Conservation (phyloP, 2,888 invertebrate genomes). For the Parnassius mnemosyne region DNA sequence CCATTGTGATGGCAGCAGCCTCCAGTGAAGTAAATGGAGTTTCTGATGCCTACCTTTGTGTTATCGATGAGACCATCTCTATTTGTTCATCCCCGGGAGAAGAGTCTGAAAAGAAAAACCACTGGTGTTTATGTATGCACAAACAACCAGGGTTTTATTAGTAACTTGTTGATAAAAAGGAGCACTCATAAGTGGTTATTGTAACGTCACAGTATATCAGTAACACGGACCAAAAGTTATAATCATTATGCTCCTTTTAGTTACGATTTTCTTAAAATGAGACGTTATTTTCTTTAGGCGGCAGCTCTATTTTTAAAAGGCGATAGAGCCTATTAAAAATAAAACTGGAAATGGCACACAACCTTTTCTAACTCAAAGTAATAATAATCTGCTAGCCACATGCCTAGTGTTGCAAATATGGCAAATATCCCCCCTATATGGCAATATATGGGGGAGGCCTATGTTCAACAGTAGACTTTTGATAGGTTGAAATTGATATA, state of each 20-base stretch:
- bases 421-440: no score
- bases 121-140: constrained; percentile 93
- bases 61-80: constrained; percentile 61
- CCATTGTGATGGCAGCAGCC: constrained; percentile 48
- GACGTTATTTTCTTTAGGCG: no score
- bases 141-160: constrained; percentile 82
- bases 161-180: constrained; percentile 76
- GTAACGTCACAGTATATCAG: constrained; percentile 74
- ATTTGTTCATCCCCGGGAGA: constrained; percentile 68
- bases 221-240: constrained; percentile 77
- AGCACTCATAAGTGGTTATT: constrained; percentile 76
- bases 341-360: no score
- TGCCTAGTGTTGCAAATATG: no score
- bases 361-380: no score
- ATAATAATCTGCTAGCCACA: no score
- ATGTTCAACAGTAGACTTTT: no score
- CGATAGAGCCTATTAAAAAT: no score
- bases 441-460: no score
- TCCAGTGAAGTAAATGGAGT: constrained; percentile 52
- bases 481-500: no score
- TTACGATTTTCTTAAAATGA: not conserved
- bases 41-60: constrained; percentile 69
- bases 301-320: no score
- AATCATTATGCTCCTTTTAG: constrained; percentile 69
- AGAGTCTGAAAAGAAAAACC: constrained; percentile 91